These are phyloP conservation scores for Tetraneura akinire DNA, from an alignment of 1,140 invertebrate species.

Conservation along the genomic window DNA sequence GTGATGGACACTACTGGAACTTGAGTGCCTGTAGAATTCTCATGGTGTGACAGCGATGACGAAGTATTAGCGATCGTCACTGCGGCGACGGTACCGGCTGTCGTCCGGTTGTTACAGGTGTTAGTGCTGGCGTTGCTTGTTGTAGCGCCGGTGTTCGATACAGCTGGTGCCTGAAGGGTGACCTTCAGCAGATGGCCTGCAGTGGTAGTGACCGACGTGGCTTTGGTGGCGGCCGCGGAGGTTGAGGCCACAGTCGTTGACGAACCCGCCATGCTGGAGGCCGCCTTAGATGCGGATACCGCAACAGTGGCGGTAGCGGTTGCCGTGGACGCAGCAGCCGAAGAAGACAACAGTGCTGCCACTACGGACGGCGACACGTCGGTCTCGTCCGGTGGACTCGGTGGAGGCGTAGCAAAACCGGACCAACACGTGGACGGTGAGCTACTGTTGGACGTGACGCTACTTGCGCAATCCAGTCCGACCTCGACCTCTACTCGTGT, in stretches of 20 bases:
- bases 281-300: conserved; percentile 29
- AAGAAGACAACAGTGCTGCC: conserved; percentile 20
- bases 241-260: no score
- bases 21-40: no score
- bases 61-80: conserved; percentile 55
- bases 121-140: conserved; percentile 60
- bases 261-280: no score
- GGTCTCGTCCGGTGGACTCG: conserved; percentile 35
- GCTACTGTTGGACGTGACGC: conserved; percentile 41
- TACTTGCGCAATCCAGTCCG: conserved; percentile 35
- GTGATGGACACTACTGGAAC: conserved; percentile 58
- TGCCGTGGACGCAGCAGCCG: conserved; percentile 18
- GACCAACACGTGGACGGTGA: conserved; percentile 46
- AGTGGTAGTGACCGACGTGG: conserved; percentile 55
- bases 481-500: conserved; percentile 49
- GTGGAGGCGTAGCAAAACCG: conserved; percentile 42
- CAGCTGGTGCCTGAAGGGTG: conserved; percentile 58
- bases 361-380: conserved; percentile 19
- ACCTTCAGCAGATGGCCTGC: conserved; percentile 59
- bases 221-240: neutral
- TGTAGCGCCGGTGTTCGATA: conserved; percentile 57
- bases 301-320: conserved; percentile 18
- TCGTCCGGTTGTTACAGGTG: conserved; percentile 52
- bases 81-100: conserved; percentile 57
- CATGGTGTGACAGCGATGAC: conserved; percentile 54